These are phyloP conservation scores for Gibbula magus DNA, from an alignment of 2,888 invertebrate species.

Conservation along the genomic window DNA sequence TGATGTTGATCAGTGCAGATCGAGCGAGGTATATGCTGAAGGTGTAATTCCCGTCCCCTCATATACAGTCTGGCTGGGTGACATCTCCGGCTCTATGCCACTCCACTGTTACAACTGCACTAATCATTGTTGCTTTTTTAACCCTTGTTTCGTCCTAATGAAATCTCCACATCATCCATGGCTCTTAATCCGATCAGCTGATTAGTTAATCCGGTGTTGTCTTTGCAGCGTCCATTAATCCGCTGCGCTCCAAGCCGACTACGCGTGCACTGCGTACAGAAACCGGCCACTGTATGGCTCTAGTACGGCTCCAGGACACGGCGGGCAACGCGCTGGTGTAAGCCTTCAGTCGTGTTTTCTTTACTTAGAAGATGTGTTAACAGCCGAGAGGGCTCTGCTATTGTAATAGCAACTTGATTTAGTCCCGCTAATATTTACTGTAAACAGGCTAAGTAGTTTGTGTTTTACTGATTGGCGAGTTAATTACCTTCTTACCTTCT, in stretches of 20 bases:
- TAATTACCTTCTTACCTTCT: too few species aligned
- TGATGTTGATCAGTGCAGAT: too few species aligned
- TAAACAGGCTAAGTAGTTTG: neutral
- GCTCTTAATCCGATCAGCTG: constrained; percentile 19
- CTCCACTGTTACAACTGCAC: neutral
- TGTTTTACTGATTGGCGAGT: neutral
- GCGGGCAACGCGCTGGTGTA: neutral
- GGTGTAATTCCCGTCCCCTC: neutral
- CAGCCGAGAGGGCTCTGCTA: neutral
- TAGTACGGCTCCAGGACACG: neutral
- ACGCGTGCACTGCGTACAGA: neutral
- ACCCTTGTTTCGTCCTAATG: constrained; percentile 1
- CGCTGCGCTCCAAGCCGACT: neutral
- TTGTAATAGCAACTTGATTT: neutral
- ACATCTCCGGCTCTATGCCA: neutral
- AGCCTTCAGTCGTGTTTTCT: constrained; percentile 22
- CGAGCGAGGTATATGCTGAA: neutral
- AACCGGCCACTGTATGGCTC: neutral
- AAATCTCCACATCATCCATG: neutral
- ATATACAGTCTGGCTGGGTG: neutral
- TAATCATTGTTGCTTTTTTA: constrained; percentile 11
- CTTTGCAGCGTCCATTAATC: neutral
- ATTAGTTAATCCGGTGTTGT: constrained; percentile 15
- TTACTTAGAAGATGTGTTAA: neutral
- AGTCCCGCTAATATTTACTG: neutral